phyloP scores from a whole-genome alignment of 2,113 vertebrate species.

The Heterocephalus glaber region DNA sequence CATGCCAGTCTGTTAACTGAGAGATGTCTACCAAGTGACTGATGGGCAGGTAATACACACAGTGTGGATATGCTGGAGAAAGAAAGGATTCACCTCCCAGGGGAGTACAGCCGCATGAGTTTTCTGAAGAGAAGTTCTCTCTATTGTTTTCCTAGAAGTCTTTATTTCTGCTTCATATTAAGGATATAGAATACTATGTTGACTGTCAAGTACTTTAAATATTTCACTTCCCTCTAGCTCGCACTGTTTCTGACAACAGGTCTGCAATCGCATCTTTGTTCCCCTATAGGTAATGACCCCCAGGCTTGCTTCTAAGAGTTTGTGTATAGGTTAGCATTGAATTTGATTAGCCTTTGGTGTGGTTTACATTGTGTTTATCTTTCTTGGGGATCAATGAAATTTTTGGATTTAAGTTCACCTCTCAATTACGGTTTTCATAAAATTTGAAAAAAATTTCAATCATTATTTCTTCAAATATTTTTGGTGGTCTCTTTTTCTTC shows the following conservation, averaged over 20 bases:
- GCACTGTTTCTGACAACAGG: slow-evolving; percentile 11
- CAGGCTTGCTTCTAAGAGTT: not conserved
- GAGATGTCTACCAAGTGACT: not conserved
- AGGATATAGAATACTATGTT: not conserved
- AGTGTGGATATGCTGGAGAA: not conserved
- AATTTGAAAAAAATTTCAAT: not conserved
- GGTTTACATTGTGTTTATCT: not conserved
- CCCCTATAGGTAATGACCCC: not conserved
- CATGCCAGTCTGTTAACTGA: not conserved
- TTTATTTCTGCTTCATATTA: slow-evolving; percentile 8
- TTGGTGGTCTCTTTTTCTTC: not conserved
- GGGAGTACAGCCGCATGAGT: not conserved
- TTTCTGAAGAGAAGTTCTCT: slow-evolving; percentile 3
- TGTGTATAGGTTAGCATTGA: slow-evolving; percentile 21
- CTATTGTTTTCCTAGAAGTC: not conserved
- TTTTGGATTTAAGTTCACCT: not conserved
- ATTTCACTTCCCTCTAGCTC: slow-evolving; percentile 1
- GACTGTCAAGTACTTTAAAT: slow-evolving; percentile 31
- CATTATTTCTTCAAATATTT: not conserved
- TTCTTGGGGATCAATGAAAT: slow-evolving; percentile 5
- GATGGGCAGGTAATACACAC: not conserved
- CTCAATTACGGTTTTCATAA: not conserved
- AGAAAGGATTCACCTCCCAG: not conserved
- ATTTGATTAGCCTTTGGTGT: slow-evolving; percentile 24
- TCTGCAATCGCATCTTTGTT: not conserved